Conservation (phyloP, 2,888 invertebrate genomes). For the Acanthosepion pharaonis region DNA sequence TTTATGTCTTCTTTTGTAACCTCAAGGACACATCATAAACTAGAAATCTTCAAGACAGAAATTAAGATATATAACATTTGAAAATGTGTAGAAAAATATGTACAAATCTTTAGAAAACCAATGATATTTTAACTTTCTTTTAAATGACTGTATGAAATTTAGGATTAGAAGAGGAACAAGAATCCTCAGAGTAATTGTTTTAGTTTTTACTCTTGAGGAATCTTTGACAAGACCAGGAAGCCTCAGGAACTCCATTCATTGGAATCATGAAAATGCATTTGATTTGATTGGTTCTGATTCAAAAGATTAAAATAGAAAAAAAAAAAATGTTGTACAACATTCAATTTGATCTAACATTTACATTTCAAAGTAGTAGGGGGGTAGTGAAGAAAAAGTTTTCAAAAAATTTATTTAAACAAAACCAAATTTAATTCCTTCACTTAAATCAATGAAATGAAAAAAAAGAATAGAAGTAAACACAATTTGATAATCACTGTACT, state of each 20-base stretch:
- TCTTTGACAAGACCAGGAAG: no score
- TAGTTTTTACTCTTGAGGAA: no score
- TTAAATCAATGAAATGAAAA: not conserved
- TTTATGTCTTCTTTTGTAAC: no score
- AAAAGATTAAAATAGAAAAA: not conserved
- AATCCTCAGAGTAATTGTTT: no score
- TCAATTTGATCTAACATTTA: not conserved
- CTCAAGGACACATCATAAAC: no score
- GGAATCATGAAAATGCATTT: not conserved
- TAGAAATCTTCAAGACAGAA: no score
- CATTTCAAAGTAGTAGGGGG: not conserved
- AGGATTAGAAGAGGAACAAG: no score
- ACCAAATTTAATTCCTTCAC: not conserved
- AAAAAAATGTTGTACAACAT: not conserved
- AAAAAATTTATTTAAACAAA: not conserved
- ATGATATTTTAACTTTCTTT: no score
- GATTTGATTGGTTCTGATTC: not conserved
- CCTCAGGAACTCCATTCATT: not conserved
- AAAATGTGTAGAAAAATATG: no score
- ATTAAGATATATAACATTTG: no score
- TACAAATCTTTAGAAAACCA: no score
- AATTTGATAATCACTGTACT: not conserved
- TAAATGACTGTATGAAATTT: no score
- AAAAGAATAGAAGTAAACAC: not conserved
- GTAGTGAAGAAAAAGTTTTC: not conserved